phyloP scores from a whole-genome alignment of 2,113 vertebrate species.

The Triplophysa rosa region DNA sequence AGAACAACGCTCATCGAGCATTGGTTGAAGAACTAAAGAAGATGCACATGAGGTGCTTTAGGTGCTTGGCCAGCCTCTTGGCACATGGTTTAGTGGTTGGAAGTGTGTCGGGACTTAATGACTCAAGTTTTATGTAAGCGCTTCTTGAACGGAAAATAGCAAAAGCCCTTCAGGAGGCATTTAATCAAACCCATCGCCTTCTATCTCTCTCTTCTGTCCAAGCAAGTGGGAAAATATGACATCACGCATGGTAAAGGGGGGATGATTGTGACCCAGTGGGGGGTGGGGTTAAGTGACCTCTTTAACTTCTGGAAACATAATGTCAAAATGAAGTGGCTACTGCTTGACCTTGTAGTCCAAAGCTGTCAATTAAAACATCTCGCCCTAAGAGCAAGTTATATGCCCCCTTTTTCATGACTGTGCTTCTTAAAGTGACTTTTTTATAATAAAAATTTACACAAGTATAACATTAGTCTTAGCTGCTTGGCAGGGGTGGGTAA shows the following conservation, averaged over 20 bases:
- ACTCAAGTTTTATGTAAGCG: conserved; percentile 26
- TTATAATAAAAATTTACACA: too few species aligned
- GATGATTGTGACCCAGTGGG: neutral
- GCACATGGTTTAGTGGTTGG: conserved; percentile 6
- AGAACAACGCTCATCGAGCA: neutral
- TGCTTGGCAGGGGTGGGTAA: too few species aligned
- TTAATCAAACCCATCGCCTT: conserved; percentile 33
- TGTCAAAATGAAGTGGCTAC: conserved; percentile 9
- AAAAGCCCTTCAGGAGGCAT: conserved; percentile 27
- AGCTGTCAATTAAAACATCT: conserved; percentile 32
- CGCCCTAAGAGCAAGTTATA: too few species aligned
- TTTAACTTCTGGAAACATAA: conserved; percentile 17
- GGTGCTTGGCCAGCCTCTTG: neutral
- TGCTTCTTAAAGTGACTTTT: neutral
- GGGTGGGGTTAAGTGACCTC: conserved; percentile 22
- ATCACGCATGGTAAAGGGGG: neutral
- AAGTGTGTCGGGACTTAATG: conserved; percentile 21
- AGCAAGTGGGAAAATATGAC: conserved; percentile 21
- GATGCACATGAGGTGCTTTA: neutral
- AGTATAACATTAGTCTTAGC: too few species aligned
- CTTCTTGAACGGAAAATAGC: conserved; percentile 35
- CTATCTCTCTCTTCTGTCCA: conserved; percentile 2
- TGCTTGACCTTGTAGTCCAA: conserved; percentile 35
- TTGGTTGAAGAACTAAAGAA: neutral
- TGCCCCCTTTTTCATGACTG: neutral